phyloP scores from a whole-genome alignment of 2,888 invertebrate genomes.

The Agrotis segetum region DNA sequence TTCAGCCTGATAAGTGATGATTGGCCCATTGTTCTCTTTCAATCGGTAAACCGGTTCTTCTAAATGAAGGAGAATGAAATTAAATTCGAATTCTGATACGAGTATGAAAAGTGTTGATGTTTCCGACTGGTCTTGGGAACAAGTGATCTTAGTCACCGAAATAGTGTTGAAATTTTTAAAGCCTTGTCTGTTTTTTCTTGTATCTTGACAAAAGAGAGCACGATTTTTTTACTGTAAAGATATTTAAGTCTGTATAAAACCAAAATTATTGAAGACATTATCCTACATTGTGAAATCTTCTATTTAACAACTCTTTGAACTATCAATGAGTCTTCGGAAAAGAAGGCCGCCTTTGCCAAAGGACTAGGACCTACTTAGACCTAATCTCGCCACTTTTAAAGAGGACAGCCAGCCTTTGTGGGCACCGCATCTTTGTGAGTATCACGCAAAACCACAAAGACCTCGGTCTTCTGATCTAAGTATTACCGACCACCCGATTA shows the following conservation, averaged over 20 bases:
- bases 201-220: too few species aligned
- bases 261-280: neutral
- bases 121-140: neutral
- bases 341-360: slow-evolving; percentile 17
- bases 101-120: neutral
- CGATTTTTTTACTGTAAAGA: neutral
- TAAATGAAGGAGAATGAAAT: slow-evolving; percentile 14
- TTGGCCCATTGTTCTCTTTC: slow-evolving; percentile 57
- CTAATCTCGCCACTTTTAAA: slow-evolving; percentile 47
- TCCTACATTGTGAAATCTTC: neutral
- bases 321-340: neutral
- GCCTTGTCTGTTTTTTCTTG: too few species aligned
- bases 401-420: slow-evolving; percentile 53
- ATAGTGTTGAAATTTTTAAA: neutral
- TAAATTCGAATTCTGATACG: slow-evolving; percentile 1
- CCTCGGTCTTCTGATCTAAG: slow-evolving; percentile 37
- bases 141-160: neutral
- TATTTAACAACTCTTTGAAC: neutral
- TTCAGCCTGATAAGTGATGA: slow-evolving; percentile 63
- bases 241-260: too few species aligned
- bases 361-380: slow-evolving; percentile 22
- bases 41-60: slow-evolving; percentile 34
- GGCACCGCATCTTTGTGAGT: slow-evolving; percentile 46
- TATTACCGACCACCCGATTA: slow-evolving; percentile 42
- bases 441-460: slow-evolving; percentile 58